phyloP scores from a whole-genome alignment of 2,113 vertebrate genomes.

The Peucedramus taeniatus region DNA sequence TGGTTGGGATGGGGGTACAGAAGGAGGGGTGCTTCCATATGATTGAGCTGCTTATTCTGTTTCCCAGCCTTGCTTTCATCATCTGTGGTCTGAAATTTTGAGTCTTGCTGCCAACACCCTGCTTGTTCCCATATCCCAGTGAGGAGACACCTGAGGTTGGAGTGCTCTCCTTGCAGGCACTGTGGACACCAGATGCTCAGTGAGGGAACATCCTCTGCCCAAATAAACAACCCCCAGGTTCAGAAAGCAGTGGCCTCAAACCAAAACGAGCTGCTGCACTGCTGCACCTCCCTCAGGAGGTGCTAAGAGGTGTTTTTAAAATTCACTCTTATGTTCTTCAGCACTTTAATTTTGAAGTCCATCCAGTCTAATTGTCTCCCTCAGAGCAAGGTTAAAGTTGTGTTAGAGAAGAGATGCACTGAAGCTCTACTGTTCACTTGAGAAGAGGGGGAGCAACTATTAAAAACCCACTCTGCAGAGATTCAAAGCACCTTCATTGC shows the following conservation, averaged over 20 bases:
- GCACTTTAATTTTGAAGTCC: no score
- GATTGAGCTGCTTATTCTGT: not conserved
- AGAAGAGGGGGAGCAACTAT: not conserved
- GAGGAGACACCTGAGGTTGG: not conserved
- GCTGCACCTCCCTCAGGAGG: no score
- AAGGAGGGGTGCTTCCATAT: not conserved
- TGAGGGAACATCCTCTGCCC: not conserved
- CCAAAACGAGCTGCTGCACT: not conserved
- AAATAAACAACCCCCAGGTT: not conserved
- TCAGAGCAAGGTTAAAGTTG: not conserved
- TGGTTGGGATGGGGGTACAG: not conserved
- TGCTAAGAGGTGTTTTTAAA: no score
- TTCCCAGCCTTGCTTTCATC: not conserved
- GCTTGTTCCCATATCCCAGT: not conserved
- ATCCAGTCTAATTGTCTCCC: no score
- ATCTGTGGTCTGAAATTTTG: not conserved
- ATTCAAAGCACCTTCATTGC: not conserved
- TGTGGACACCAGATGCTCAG: not conserved
- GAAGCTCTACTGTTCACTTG: not conserved
- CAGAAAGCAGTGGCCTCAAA: not conserved
- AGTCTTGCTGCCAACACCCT: not conserved
- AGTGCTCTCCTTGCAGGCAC: not conserved
- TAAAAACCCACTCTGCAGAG: not conserved
- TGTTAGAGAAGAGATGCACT: not conserved
- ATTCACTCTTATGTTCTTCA: no score